Conservation (phyloP, 2,113 vertebrate genomes). For the Dromiciops gliroides region DNA sequence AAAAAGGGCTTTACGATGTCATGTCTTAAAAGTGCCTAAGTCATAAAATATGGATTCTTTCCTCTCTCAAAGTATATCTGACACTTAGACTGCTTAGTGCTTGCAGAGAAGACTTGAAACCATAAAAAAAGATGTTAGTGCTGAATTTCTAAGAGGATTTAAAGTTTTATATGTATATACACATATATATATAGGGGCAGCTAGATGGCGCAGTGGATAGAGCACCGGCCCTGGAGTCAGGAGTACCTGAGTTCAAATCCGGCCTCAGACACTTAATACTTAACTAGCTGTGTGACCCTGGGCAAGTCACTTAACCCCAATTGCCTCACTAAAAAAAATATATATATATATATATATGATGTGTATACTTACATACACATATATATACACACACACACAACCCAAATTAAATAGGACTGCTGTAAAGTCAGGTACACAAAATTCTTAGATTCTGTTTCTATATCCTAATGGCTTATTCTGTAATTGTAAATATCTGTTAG, state of each 20-base stretch:
- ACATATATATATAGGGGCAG: too few relatives aligned
- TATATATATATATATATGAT: not conserved
- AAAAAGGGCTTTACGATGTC: rapidly evolving
- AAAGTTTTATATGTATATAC: not conserved
- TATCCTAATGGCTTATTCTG: not conserved
- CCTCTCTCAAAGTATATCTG: rapidly evolving
- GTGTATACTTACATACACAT: too few relatives aligned
- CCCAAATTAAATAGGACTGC: not conserved
- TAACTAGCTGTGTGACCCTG: too few relatives aligned
- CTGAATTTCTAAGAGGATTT: not conserved
- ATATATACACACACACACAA: too few relatives aligned
- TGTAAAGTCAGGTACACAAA: not conserved
- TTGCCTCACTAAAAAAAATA: too few relatives aligned
- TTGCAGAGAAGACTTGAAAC: not conserved
- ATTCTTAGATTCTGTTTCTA: too few relatives aligned
- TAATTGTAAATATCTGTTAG: rapidly evolving
- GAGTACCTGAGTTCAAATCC: too few relatives aligned
- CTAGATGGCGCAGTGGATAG: too few relatives aligned
- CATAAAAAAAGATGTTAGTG: not conserved
- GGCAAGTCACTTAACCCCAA: too few relatives aligned
- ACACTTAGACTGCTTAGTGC: not conserved
- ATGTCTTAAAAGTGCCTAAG: rapidly evolving
- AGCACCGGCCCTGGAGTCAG: too few relatives aligned
- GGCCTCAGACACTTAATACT: too few relatives aligned
- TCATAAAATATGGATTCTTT: rapidly evolving